Evolutionary conservation across 2,113 vertebrate genomes (phyloP).

Genomic region (Pagrus major): DNA sequence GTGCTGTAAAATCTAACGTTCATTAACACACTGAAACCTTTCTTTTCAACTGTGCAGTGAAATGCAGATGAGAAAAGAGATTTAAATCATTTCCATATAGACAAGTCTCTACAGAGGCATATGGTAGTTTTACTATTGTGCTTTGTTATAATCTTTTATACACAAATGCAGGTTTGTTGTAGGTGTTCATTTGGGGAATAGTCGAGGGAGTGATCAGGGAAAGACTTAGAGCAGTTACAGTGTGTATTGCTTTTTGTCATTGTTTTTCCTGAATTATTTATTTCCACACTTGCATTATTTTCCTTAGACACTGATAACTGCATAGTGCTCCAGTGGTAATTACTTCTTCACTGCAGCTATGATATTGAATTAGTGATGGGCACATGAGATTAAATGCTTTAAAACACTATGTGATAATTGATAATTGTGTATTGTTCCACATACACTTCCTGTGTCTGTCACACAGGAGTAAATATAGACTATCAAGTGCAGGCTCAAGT

Average conservation of each 20-base stretch:
- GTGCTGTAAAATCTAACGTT: not conserved
- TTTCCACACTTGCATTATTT: not conserved
- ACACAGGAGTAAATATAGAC: not conserved
- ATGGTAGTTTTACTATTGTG: not conserved
- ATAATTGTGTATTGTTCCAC: too few relatives aligned
- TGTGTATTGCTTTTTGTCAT: too few relatives aligned
- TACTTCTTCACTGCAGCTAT: not conserved
- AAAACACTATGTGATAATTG: not conserved
- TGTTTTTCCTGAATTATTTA: not conserved
- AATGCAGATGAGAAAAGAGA: not conserved
- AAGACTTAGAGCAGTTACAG: too few relatives aligned
- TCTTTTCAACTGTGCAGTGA: not conserved
- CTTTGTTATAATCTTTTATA: not conserved
- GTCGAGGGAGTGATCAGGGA: not conserved
- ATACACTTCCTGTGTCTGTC: slow-evolving; percentile 9
- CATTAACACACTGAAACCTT: not conserved
- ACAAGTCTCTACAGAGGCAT: not conserved
- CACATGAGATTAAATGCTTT: not conserved
- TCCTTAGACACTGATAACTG: not conserved
- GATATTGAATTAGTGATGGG: not conserved
- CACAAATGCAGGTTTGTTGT: not conserved
- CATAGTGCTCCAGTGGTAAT: too few relatives aligned
- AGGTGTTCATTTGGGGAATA: not conserved
- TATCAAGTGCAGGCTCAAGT: not conserved
- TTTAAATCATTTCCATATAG: not conserved